phyloP scores from a whole-genome alignment of 2,113 vertebrate species.

The Camelus dromedarius region DNA sequence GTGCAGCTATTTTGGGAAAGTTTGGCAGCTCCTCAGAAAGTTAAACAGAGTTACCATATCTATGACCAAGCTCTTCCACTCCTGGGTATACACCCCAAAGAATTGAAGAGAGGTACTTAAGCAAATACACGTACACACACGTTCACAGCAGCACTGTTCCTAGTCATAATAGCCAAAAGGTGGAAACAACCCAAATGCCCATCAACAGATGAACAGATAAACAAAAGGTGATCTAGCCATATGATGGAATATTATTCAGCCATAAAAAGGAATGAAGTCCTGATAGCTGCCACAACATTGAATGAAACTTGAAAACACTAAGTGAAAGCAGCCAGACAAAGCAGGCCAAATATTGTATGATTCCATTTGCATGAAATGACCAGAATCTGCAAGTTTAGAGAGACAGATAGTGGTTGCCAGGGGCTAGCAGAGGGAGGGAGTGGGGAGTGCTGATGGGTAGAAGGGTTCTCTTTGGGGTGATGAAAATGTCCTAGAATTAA shows the following conservation, averaged over 20 bases:
- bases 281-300: background rate
- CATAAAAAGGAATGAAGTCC: slow-evolving; percentile 6
- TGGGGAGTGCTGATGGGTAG: background rate
- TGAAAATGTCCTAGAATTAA: background rate
- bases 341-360: background rate
- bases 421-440: background rate
- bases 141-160: background rate
- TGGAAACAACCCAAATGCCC: background rate
- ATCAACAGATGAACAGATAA: background rate
- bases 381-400: background rate
- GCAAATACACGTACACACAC: background rate
- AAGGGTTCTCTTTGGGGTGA: background rate
- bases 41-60: background rate
- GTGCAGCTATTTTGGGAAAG: background rate
- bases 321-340: background rate
- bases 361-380: background rate
- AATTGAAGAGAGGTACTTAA: background rate
- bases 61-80: background rate
- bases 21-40: background rate
- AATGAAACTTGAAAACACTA: slow-evolving; percentile 10
- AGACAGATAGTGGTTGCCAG: background rate
- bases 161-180: background rate
- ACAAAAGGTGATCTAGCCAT: background rate
- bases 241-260: background rate
- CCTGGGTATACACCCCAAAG: background rate